These are phyloP conservation scores for Campopleginae sp. DNA, from an alignment of 2,888 invertebrate species.

Conservation along the genomic window DNA sequence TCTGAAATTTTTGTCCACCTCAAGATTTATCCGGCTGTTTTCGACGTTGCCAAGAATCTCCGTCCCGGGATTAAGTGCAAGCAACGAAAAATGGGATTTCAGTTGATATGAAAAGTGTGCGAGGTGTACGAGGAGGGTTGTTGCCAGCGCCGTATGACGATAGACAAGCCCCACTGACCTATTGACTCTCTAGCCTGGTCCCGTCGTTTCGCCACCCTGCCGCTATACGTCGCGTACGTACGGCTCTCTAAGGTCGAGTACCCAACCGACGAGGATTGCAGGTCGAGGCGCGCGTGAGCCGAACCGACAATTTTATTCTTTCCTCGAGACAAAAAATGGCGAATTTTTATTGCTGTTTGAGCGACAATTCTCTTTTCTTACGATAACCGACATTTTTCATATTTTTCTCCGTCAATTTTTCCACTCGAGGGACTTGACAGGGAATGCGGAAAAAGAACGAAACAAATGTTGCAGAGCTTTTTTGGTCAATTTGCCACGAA, in stretches of 20 bases:
- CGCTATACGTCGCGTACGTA: constrained; percentile 72
- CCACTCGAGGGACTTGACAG: background rate
- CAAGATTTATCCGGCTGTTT: background rate
- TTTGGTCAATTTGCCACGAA: no score
- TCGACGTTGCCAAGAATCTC: background rate
- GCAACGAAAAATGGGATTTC: background rate
- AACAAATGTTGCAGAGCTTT: no score
- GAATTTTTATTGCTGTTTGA: background rate
- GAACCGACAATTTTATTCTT: background rate
- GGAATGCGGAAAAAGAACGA: background rate
- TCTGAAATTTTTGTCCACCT: background rate
- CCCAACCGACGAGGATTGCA: constrained; percentile 61
- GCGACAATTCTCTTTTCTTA: background rate
- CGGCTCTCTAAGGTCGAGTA: constrained; percentile 73
- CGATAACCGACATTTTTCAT: no score
- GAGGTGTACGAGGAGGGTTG: constrained; percentile 48
- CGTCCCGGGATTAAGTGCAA: background rate
- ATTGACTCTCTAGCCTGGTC: constrained; percentile 80
- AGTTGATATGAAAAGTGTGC: background rate
- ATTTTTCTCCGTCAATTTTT: no score
- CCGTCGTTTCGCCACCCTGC: constrained; percentile 71
- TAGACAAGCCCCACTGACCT: constrained; percentile 80
- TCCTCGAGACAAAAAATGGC: background rate
- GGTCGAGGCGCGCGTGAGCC: constrained; percentile 30
- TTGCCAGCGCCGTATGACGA: constrained; percentile 62